Conservation (phyloP, 2,113 vertebrate genomes). For the Salminus brasiliensis region DNA sequence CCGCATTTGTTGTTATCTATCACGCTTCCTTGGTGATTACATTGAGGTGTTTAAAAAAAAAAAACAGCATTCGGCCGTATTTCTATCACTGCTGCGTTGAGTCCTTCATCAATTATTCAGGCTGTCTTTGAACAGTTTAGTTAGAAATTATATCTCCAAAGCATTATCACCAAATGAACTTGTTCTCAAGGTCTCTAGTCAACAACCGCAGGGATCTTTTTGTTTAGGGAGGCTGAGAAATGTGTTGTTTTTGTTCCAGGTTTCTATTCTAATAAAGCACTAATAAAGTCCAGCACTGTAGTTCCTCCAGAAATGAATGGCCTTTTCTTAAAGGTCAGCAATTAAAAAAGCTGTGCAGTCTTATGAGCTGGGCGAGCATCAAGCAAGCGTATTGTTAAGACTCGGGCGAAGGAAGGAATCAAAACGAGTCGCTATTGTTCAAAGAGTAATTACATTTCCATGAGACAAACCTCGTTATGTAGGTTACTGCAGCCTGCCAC, state of each 20-base stretch:
- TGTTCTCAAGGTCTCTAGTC: background rate
- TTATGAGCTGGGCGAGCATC: slow-evolving; percentile 16
- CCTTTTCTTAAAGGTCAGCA: slow-evolving; percentile 51
- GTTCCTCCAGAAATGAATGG: slow-evolving; percentile 29
- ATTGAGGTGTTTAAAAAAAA: background rate
- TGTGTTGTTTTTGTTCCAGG: background rate
- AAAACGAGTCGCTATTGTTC: slow-evolving; percentile 32
- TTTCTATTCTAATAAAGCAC: slow-evolving; percentile 26
- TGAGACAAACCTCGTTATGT: slow-evolving; percentile 43
- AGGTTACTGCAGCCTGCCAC: slow-evolving; percentile 31
- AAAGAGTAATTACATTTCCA: slow-evolving; percentile 44
- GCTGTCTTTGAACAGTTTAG: background rate
- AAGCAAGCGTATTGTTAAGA: slow-evolving; percentile 29
- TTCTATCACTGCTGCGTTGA: background rate
- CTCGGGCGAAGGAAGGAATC: slow-evolving; percentile 9
- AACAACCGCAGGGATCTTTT: slow-evolving; percentile 5
- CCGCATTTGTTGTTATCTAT: background rate
- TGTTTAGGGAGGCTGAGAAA: background rate
- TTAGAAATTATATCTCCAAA: background rate
- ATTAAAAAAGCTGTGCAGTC: slow-evolving; percentile 46
- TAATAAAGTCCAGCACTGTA: slow-evolving; percentile 30
- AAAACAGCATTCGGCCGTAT: background rate
- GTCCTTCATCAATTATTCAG: background rate
- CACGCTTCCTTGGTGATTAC: background rate
- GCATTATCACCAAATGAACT: background rate